phyloP scores from a whole-genome alignment of 2,113 vertebrate species.

The Cephalopterus ornatus region DNA sequence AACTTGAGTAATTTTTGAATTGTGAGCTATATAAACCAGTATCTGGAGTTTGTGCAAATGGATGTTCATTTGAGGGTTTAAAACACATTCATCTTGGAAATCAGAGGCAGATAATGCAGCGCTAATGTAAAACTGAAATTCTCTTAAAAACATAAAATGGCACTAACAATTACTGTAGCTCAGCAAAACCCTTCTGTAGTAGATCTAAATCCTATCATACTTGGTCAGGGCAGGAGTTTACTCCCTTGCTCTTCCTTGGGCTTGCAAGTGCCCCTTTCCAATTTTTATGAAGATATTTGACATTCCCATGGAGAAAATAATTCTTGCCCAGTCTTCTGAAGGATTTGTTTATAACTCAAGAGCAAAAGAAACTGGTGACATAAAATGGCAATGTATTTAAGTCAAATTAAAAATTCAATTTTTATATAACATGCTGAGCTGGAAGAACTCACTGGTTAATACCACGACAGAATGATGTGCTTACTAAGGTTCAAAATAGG shows the following conservation, averaged over 20 bases:
- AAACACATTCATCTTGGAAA: slow-evolving; percentile 68
- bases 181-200: not conserved
- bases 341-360: not conserved
- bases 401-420: not conserved
- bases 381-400: not conserved
- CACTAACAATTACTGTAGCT: not conserved
- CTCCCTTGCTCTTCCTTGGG: not conserved
- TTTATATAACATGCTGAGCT: not conserved
- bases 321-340: not conserved
- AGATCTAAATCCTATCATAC: not conserved
- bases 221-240: not conserved
- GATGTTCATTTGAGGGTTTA: slow-evolving; percentile 52
- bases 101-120: slow-evolving; percentile 54
- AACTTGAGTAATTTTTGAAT: slow-evolving; percentile 75
- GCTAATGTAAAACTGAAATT: slow-evolving; percentile 43
- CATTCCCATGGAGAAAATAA: not conserved
- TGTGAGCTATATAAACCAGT: slow-evolving; percentile 56
- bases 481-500: not conserved
- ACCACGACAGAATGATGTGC: not conserved
- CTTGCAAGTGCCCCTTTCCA: not conserved
- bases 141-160: slow-evolving; percentile 22
- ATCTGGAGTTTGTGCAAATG: slow-evolving; percentile 70
- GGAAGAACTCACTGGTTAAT: not conserved
- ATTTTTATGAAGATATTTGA: not conserved
- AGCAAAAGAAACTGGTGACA: not conserved